A percentile compares a stretch with the other conserved stretches of the same genome.
Evolutionary conservation across 2,888 invertebrate species (phyloP).

Genomic region (Acholoe squamosa): DNA sequence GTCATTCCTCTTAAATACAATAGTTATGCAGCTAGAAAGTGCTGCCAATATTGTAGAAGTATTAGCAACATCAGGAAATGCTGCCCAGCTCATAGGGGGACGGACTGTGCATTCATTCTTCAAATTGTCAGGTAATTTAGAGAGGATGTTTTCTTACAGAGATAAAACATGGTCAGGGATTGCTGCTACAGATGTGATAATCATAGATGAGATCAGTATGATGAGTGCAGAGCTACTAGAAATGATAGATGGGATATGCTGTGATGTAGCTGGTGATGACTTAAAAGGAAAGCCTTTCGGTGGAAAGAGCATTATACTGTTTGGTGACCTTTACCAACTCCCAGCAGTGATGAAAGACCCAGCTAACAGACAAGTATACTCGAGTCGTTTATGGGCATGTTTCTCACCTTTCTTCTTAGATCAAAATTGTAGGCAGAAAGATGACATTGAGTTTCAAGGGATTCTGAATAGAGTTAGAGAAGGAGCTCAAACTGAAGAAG

Average conservation of each 20-base stretch:
- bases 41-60: conserved; percentile 50
- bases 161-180: conserved; percentile 37
- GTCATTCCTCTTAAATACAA: conserved; percentile 29
- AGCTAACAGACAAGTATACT: neutral
- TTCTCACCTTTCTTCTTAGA: conserved; percentile 43
- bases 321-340: conserved; percentile 45
- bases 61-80: no score
- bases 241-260: conserved; percentile 9
- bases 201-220: conserved; percentile 45
- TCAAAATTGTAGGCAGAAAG: conserved; percentile 39
- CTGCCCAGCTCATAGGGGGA: conserved; percentile 29
- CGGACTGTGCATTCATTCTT: conserved; percentile 54
- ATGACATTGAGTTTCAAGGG: neutral
- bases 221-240: conserved; percentile 50
- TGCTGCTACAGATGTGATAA: conserved; percentile 56
- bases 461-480: conserved; percentile 28
- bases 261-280: conserved; percentile 29
- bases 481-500: neutral
- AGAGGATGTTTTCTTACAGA: neutral
- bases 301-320: conserved; percentile 26
- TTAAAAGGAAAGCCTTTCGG: conserved; percentile 1
- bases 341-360: neutral
- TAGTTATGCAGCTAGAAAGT: neutral
- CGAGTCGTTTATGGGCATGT: neutral
- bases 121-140: neutral